Base-by-base conservation (phyloP, 2,797 vertebrate genomes). In the Poeciliopsis presidionis region DNA sequence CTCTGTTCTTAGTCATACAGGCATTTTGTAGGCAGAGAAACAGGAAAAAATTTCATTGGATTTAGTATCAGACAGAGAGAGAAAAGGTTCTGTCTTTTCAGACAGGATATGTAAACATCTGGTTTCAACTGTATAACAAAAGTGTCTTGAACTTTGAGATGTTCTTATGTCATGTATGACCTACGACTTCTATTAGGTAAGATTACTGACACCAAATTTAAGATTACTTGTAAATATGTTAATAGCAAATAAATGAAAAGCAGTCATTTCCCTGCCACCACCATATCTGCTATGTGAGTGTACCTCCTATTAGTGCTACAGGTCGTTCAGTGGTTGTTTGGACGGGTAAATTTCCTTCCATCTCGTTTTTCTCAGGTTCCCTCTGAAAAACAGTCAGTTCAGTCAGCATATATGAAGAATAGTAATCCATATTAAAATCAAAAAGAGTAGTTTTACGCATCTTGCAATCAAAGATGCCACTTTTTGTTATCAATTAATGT, bases 281-380 rank as follows among this genome's bases (percentile, higher is more conserved):
- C 39, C 22, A 11, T 45, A 18, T 25, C 20, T 51, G 7, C 43
- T 28, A 2, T 46, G 14, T 28, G 81, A 72, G 79, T 2, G 51
- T 78, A 81, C 57, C 73, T 25, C 63, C 33, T 67, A 76, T 79
- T 73, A 71, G 1, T 11, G 69, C 82, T 89, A 84, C 73, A n/a
- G 81, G 82, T 76, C 81, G 59, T 74, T 72, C 74, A 25, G 76
- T 1, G n/a, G 83, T 78, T 86, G 77, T 87, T 90, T 83, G 67
- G 79, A 73, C 83, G 51, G 70, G 69, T 76, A 72, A 3, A 33
- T 74, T 83, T 88, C 81, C 84, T 84, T 76, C 78, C 63, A 41
- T 59, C 43, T 83, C 43, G 18, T 30, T 20, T 86, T 65, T 80
- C 77, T 80, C 41, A 61, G 79, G 81, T 80, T 7, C 1, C 57